Evolutionary conservation across 2,113 vertebrate species (phyloP).

Genomic region (Proterorhinus semilunaris): DNA sequence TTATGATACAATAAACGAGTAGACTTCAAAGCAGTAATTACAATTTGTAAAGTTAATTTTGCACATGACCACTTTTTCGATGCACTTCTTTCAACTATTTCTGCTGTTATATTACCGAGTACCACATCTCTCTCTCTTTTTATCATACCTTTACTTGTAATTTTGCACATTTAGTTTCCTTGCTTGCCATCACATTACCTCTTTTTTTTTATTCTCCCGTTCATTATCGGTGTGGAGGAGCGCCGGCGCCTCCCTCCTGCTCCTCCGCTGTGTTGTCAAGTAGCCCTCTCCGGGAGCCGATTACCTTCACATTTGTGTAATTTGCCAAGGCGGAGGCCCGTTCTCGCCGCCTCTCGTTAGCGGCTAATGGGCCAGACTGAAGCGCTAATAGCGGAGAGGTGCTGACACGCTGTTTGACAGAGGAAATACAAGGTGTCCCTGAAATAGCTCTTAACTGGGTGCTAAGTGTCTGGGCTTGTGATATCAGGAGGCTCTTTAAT

Average conservation of each 20-base stretch:
- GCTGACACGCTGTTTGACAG: slow-evolving; percentile 46
- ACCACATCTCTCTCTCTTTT: too few species aligned
- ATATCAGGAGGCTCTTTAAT: slow-evolving; percentile 34
- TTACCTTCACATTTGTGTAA: slow-evolving; percentile 44
- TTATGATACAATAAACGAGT: too few species aligned
- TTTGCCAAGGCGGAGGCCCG: slow-evolving; percentile 8
- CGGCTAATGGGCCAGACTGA: slow-evolving; percentile 51
- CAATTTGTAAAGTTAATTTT: background rate
- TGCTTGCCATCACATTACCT: background rate
- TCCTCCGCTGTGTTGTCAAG: slow-evolving; percentile 27
- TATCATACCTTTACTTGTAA: background rate
- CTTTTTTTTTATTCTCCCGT: background rate
- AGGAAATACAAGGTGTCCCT: slow-evolving; percentile 59
- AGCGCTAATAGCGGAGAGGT: slow-evolving; percentile 48
- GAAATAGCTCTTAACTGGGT: slow-evolving; percentile 63
- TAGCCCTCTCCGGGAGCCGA: slow-evolving; percentile 39
- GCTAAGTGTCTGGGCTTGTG: slow-evolving; percentile 40
- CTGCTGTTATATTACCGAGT: too few species aligned
- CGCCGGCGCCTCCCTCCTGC: background rate
- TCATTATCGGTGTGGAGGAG: slow-evolving; percentile 2
- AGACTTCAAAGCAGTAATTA: too few species aligned
- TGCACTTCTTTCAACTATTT: too few species aligned
- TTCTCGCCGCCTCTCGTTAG: slow-evolving; percentile 41
- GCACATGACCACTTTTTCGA: too few species aligned
- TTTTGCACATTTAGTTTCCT: background rate